phyloP scores from a whole-genome alignment of 2,888 invertebrate species.

The Microplitis manilae region DNA sequence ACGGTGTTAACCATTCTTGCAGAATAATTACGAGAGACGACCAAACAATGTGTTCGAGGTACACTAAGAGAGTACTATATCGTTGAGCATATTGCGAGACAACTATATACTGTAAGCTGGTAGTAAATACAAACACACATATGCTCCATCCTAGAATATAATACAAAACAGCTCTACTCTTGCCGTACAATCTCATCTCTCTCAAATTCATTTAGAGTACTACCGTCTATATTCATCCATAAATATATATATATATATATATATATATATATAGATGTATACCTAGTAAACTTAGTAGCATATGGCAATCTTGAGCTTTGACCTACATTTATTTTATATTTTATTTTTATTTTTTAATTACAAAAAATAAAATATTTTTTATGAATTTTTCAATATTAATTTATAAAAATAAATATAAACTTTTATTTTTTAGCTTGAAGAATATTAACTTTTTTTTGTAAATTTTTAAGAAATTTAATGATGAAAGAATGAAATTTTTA shows the following conservation, averaged over 20 bases:
- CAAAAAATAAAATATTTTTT: too few species aligned
- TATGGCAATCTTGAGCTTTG: background rate
- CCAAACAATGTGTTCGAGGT: background rate
- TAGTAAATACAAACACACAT: background rate
- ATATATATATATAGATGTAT: background rate
- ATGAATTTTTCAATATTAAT: too few species aligned
- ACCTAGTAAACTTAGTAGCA: background rate
- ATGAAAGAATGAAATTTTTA: too few species aligned
- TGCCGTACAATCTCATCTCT: background rate
- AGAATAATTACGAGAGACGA: background rate
- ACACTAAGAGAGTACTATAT: background rate
- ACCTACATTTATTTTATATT: background rate
- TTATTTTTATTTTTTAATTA: too few species aligned
- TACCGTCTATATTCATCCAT: background rate
- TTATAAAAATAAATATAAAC: too few species aligned
- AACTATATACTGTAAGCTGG: background rate
- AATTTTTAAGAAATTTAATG: too few species aligned
- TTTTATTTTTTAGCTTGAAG: too few species aligned
- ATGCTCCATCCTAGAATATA: background rate
- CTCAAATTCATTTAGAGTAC: background rate
- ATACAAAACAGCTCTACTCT: background rate
- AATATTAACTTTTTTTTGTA: too few species aligned
- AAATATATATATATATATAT: background rate
- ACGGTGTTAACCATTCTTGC: conserved; percentile 1
- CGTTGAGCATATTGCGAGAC: background rate